Evolutionary conservation across 2,797 vertebrate species (phyloP).

Genomic region (Micromesistius poutassou): DNA sequence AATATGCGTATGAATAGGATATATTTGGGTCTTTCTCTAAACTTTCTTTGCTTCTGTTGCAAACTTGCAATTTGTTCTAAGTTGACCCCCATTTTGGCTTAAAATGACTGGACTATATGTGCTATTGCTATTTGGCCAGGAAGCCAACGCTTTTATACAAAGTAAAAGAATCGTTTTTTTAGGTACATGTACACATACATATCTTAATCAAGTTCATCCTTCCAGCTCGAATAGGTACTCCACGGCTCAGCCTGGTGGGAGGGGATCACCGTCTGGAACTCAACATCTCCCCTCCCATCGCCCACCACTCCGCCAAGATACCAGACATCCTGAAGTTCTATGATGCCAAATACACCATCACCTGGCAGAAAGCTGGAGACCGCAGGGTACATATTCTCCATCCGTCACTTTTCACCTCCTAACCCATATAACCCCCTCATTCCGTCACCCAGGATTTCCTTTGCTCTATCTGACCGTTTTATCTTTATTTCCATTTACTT

Average conservation of each 20-base stretch:
- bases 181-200: background rate
- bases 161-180: background rate
- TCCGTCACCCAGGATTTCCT: background rate
- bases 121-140: background rate
- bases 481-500: background rate
- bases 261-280: slow-evolving; percentile 52
- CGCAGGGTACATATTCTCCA: slow-evolving; percentile 23
- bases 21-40: no score
- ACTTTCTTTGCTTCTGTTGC: no score
- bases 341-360: accelerated
- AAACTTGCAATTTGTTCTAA: no score
- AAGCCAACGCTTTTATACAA: background rate
- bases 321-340: background rate
- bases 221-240: slow-evolving; percentile 59
- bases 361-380: slow-evolving; percentile 8
- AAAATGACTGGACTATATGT: no score
- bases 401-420: background rate
- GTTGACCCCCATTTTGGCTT: no score
- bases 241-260: slow-evolving; percentile 44
- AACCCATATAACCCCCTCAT: background rate
- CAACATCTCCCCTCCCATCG: slow-evolving; percentile 45
- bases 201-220: background rate
- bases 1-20: no score
- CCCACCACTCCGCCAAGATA: background rate
- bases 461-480: background rate